phyloP scores from a whole-genome alignment of 2,797 vertebrate species.

The Kryptopterus vitreolus region DNA sequence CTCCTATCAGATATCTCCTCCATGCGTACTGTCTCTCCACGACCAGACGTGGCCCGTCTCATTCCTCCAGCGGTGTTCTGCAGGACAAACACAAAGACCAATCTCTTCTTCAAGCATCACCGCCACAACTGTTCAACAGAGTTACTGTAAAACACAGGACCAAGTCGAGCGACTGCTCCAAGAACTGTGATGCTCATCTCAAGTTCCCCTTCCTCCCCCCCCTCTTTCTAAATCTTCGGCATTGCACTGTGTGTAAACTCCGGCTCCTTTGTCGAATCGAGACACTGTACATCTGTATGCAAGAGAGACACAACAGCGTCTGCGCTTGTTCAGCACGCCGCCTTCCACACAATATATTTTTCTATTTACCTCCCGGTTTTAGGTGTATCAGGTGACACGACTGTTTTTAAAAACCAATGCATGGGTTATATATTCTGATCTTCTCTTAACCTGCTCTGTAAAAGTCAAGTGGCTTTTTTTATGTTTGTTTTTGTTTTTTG shows the following conservation, averaged over 20 bases:
- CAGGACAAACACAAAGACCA: background rate
- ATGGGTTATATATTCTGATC: background rate
- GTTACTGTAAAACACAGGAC: slow-evolving; percentile 34
- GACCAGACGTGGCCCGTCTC: background rate
- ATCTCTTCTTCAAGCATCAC: slow-evolving; percentile 1
- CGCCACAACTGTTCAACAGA: slow-evolving; percentile 23
- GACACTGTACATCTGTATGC: slow-evolving; percentile 52
- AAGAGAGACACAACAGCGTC: slow-evolving; percentile 66
- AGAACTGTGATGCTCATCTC: slow-evolving; percentile 48
- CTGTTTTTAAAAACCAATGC: slow-evolving; percentile 42
- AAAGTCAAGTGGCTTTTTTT: background rate
- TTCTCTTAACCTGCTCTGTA: background rate
- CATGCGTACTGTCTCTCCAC: background rate
- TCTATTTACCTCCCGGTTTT: slow-evolving; percentile 48
- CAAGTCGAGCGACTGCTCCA: slow-evolving; percentile 27
- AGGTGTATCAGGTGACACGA: slow-evolving; percentile 52
- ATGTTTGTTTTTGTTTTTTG: background rate
- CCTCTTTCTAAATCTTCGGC: slow-evolving; percentile 46
- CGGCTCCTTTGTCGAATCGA: slow-evolving; percentile 37
- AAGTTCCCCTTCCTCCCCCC: background rate
- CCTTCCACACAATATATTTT: slow-evolving; percentile 73
- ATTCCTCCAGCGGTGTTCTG: background rate
- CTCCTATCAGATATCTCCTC: background rate
- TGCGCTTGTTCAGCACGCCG: slow-evolving; percentile 58
- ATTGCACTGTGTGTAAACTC: slow-evolving; percentile 47